A percentile compares a stretch with the other conserved stretches of the same genome.
These are phyloP conservation scores for Phoeniculus purpureus DNA, from an alignment of 2,797 vertebrate species.

Conservation along the genomic window DNA sequence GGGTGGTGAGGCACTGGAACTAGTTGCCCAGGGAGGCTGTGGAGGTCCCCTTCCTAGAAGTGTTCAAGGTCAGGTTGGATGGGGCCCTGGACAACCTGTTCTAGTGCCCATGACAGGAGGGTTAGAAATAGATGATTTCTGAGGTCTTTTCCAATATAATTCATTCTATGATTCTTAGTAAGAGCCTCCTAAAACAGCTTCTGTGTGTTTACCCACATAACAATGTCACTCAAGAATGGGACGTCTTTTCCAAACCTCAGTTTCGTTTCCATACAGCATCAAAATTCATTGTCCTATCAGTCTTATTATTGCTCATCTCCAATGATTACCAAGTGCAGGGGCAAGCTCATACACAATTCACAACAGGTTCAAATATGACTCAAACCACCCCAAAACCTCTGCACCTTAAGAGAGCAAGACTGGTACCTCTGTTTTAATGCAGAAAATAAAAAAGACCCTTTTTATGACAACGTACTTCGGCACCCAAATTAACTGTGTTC, in stretches of 20 bases:
- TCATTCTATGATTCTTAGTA: too few species aligned
- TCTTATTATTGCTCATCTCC: not conserved
- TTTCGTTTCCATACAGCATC: not conserved
- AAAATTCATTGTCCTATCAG: not conserved
- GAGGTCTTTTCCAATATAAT: too few species aligned
- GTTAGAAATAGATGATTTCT: too few species aligned
- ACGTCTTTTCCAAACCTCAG: accelerated
- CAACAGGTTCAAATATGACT: not conserved
- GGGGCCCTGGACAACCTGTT: too few species aligned
- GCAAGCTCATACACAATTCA: not conserved
- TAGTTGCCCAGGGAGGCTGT: too few species aligned
- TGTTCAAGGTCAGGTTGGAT: too few species aligned
- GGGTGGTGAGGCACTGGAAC: too few species aligned
- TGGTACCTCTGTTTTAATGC: not conserved
- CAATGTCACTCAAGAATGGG: accelerated
- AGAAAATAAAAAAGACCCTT: not conserved
- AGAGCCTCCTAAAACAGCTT: not conserved
- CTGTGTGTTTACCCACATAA: not conserved
- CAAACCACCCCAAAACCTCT: not conserved
- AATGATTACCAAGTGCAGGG: not conserved
- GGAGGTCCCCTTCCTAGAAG: too few species aligned
- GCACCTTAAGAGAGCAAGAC: not conserved
- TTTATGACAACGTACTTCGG: not conserved
- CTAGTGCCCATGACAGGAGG: too few species aligned
- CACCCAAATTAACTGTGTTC: not conserved